Base-by-base conservation (phyloP, 37 sponge, comb jelly and placozoan species). In the Chondrilla cf. caribensis region DNA sequence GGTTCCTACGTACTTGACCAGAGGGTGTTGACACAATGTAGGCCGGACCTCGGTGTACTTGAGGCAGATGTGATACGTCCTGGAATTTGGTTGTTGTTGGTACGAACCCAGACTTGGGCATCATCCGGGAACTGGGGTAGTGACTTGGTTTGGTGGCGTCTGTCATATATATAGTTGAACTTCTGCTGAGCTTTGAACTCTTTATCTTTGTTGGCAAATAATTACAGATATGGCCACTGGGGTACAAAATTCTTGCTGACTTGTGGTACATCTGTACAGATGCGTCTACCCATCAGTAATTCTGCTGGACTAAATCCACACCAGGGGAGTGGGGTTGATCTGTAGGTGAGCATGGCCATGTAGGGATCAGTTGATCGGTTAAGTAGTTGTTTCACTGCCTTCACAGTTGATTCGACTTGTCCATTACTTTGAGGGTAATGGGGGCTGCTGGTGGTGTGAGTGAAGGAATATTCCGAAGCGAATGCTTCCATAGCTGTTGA, bases 261-360 rank as follows among this genome's bases (percentile, higher is more conserved):
- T 54, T 89, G 89, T 1, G 86, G 89, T 17, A 89, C 43, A 28
- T 60, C 28, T 37, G 89, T 81, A 17, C 79, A 37, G 11, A 85
- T 17, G 11, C 40, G 32, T 18, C 89, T 64, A 1, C 86, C 85
- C 85, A 85, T 89, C 24, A 58, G 38, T 19, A 89, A 58, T 51
- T 89, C 67, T 42, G 89, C 82, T 66, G 89, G 86, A 5, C 40
- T 54, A 18, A 77, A 60, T 19, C 60, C 60, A 38, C 89, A 89
- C 89, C 89, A 89, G 1, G 79, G 67, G 18, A 89, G 38, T 4
- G 85, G 86, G n/a, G 86, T 89, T n/a, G 89, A 11, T 19, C 89
- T 35, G 33, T 89, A 89, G 38, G 57, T 66, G 75, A 88, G 80
- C 15, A 84, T 55, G 26, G 82, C 79, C 37, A 67, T 55, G 44